Conservation (phyloP, 2,797 vertebrate species). For the Huso huso region DNA sequence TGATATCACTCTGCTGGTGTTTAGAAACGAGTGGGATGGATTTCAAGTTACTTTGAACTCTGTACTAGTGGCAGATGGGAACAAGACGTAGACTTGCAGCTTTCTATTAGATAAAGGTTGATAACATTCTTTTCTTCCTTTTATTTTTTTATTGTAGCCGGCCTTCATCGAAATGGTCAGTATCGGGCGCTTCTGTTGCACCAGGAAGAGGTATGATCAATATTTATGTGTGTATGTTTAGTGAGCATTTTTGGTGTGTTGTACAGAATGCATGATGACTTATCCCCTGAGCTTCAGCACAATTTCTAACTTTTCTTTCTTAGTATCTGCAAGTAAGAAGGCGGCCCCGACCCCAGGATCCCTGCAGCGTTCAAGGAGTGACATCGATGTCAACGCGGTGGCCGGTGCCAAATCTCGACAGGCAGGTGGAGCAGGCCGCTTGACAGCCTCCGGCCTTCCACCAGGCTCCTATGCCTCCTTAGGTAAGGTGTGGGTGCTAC, state of each 20-base stretch:
- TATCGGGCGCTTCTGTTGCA: conserved; percentile 54
- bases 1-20: too few species aligned
- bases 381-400: conserved; percentile 90
- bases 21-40: too few species aligned
- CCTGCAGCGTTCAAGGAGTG: conserved; percentile 88
- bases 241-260: conserved; percentile 24
- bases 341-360: conserved; percentile 57
- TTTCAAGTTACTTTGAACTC: too few species aligned
- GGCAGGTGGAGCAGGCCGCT: conserved; percentile 55
- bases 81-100: too few species aligned
- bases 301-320: conserved; percentile 9
- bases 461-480: conserved; percentile 84
- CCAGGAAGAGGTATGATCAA: conserved; percentile 78
- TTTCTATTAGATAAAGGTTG: background rate
- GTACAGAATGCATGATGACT: background rate
- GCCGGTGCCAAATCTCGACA: conserved; percentile 83
- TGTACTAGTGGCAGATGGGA: too few species aligned
- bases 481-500: conserved; percentile 58
- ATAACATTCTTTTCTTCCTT: conserved; percentile 5
- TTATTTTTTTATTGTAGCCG: conserved; percentile 53
- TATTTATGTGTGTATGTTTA: conserved; percentile 17
- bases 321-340: conserved; percentile 71
- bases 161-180: conserved; percentile 84
- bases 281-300: conserved; percentile 20
- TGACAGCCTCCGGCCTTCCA: conserved; percentile 58